Conservation (phyloP, 2,888 invertebrate species). For the Thecophora atra region DNA sequence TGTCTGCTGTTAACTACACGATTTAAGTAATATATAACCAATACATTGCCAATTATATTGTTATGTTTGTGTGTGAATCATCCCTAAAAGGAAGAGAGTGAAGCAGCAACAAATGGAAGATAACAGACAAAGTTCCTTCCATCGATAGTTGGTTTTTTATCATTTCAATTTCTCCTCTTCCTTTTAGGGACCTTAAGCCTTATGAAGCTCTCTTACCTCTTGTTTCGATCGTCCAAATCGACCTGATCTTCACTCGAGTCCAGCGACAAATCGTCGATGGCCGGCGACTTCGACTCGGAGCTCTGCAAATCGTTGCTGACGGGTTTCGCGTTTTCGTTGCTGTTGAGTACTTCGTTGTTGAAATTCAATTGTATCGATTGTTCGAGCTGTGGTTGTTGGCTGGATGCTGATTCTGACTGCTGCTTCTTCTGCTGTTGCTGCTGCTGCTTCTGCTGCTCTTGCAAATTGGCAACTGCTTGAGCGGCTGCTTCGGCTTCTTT, state of each 20-base stretch:
- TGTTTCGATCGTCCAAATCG: constrained; percentile 83
- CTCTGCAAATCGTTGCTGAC: constrained; percentile 66
- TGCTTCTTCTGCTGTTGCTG: constrained; percentile 43
- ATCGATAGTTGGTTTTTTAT: too few relatives aligned
- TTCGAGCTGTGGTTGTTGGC: constrained; percentile 47
- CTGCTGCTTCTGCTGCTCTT: constrained; percentile 48
- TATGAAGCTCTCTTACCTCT: constrained; percentile 69
- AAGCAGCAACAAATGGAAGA: too few relatives aligned
- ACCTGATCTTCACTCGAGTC: constrained; percentile 76
- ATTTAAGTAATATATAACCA: too few relatives aligned
- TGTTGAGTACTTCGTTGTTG: constrained; percentile 57
- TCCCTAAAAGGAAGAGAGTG: too few relatives aligned
- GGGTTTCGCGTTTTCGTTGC: constrained; percentile 53
- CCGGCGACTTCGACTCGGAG: constrained; percentile 72
- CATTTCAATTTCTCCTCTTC: too few relatives aligned
- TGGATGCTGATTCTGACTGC: constrained; percentile 42
- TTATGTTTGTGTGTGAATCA: too few relatives aligned
- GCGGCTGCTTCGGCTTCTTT: constrained; percentile 62
- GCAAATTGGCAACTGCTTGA: constrained; percentile 49
- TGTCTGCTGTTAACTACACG: too few relatives aligned
- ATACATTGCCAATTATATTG: too few relatives aligned
- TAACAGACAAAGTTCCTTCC: too few relatives aligned
- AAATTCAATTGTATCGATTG: constrained; percentile 60
- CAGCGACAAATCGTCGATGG: constrained; percentile 76
- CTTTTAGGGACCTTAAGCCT: too few relatives aligned